Conservation (phyloP, 1,140 invertebrate species). For the Eubasilissa regina region DNA sequence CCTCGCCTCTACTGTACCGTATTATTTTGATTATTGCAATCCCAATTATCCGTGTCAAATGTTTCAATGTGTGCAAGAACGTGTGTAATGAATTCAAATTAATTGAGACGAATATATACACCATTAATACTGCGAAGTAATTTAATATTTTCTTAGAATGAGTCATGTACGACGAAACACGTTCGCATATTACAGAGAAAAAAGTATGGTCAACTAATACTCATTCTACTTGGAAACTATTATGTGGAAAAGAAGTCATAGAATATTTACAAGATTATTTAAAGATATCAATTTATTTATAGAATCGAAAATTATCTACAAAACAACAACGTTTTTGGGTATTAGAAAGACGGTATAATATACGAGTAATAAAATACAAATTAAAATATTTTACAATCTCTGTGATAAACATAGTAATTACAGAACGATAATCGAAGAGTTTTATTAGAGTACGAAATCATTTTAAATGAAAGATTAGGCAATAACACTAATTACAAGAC, state of each 20-base stretch:
- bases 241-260: neutral
- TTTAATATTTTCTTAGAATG: slow-evolving; percentile 10
- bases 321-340: too few relatives aligned
- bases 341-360: too few relatives aligned
- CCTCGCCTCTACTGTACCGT: neutral
- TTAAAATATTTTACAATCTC: too few relatives aligned
- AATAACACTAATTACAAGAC: too few relatives aligned
- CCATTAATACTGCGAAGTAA: neutral
- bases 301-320: too few relatives aligned
- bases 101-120: neutral
- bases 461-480: too few relatives aligned
- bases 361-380: too few relatives aligned
- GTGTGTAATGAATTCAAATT: neutral
- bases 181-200: slow-evolving; percentile 2
- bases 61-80: slow-evolving; percentile 5
- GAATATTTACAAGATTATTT: too few relatives aligned
- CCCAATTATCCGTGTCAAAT: slow-evolving; percentile 1
- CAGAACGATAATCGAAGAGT: too few relatives aligned
- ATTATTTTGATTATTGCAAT: neutral
- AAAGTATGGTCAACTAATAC: neutral
- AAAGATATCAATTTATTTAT: too few relatives aligned
- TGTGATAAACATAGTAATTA: too few relatives aligned
- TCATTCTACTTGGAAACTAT: neutral
- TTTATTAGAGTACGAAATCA: too few relatives aligned
- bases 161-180: slow-evolving; percentile 4